These are phyloP conservation scores for Andrena flavipes DNA, from an alignment of 2,888 invertebrate species.

Conservation along the genomic window DNA sequence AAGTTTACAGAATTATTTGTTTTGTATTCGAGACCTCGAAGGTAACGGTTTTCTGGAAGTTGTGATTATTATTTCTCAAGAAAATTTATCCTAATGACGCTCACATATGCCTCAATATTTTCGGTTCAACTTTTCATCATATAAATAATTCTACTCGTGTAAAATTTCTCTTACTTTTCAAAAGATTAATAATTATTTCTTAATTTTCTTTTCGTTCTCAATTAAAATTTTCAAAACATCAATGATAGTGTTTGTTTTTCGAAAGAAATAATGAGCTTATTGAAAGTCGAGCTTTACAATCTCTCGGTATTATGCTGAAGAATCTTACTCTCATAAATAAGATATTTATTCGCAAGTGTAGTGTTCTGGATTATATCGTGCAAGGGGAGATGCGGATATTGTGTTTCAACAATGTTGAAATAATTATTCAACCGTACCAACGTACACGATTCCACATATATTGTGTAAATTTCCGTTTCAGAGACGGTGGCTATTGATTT, in stretches of 20 bases:
- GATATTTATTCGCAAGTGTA: not conserved
- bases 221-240: not conserved
- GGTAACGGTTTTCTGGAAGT: too few relatives aligned
- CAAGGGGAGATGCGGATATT: not conserved
- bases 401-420: slow-evolving; percentile 1
- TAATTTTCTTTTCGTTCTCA: not conserved
- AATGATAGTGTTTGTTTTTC: not conserved
- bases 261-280: not conserved
- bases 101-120: not conserved
- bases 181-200: not conserved
- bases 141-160: not conserved
- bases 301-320: not conserved
- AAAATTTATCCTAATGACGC: too few relatives aligned
- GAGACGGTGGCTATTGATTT: slow-evolving; percentile 4
- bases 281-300: not conserved
- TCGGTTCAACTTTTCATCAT: not conserved
- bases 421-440: slow-evolving; percentile 1
- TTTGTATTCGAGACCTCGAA: too few relatives aligned
- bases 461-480: not conserved
- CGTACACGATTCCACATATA: not conserved
- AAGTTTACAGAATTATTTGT: too few relatives aligned
- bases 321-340: not conserved
- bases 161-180: not conserved
- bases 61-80: too few relatives aligned
- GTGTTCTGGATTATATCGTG: not conserved